Evolutionary conservation across 2,888 invertebrate genomes (phyloP), one percentile per base, ranked within the genome.

Genomic region (Mythimna pallens): DNA sequence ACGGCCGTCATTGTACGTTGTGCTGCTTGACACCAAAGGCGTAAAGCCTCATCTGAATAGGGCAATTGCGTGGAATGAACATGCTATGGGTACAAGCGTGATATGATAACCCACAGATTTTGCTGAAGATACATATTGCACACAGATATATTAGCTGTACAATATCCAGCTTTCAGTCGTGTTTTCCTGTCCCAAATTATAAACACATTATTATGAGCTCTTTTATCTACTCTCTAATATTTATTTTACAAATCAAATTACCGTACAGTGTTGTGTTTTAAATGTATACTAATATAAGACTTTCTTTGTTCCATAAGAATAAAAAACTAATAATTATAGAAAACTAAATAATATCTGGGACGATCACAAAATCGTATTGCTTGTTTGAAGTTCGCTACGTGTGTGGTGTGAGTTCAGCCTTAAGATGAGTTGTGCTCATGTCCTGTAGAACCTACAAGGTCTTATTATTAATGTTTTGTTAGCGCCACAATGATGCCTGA

Each of bases 401-500:
- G 34, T 30, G 55, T 17, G 36, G 17, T 54, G 34, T 34, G 59
- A 30, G 36, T 47, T 52, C 10, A 50, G n/a, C 54, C 43, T 52
- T 66, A 64, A 59, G 55, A 40, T 36, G 40, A 66, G 55, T 54
- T 12, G 57, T 25, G 30, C 50, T 36, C 30, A 57, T 55, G 62
- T 77, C 50, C 17, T 52, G n/a, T 12, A 50, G n/a, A 58, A 36
- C 57, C 36, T 30, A 30, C 65, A 70, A 52, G 54, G 43, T 73
- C 63, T 65, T 73, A 68, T 65, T 73, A 68, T 71, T 43, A 75
- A 62, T 73, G 68, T 69, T 80, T 74, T 40, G 70, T 70, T 68
- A 68, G 67, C 20, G 67, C 47, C 68, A 78, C 71, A 84, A 72
- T 76, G 86, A 47, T 36, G 22, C 43, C 8, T 67, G 66, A 70